These are phyloP conservation scores for Fragum sueziense DNA, from an alignment of 2,888 invertebrate genomes.

Conservation along the genomic window DNA sequence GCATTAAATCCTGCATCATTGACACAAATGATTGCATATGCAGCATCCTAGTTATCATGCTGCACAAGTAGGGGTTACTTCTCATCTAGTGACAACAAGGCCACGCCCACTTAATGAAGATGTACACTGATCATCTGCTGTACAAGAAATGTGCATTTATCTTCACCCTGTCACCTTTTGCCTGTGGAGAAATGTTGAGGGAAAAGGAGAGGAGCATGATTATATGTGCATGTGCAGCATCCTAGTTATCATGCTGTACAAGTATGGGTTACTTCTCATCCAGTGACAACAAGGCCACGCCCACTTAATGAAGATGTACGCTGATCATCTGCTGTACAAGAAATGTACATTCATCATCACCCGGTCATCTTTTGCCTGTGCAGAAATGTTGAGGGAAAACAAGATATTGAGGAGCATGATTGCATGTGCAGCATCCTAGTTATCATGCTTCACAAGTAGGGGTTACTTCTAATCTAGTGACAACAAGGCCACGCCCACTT, in stretches of 20 bases:
- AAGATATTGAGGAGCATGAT: too few relatives aligned
- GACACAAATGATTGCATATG: constrained; percentile 39
- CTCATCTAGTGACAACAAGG: constrained; percentile 16
- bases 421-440: constrained; percentile 26
- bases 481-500: constrained; percentile 2
- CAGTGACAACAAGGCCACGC: constrained; percentile 11
- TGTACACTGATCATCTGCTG: constrained; percentile 4
- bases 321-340: constrained; percentile 5
- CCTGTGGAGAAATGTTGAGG: too few relatives aligned
- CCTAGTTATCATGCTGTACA: background rate
- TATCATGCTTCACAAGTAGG: constrained; percentile 11
- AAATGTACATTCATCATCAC: constrained; percentile 17
- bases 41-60: constrained; percentile 6
- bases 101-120: constrained; percentile 16
- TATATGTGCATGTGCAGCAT: constrained; percentile 35
- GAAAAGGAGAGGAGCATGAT: too few relatives aligned
- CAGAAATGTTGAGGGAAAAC: too few relatives aligned
- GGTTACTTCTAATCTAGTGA: constrained; percentile 20
- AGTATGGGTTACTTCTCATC: constrained; percentile 22
- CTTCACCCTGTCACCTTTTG: background rate
- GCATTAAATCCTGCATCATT: constrained; percentile 44
- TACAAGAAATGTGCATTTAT: constrained; percentile 17
- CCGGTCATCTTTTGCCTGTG: constrained; percentile 1
- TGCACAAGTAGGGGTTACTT: constrained; percentile 20
- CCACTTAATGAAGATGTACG: constrained; percentile 15